Conservation (phyloP, 1,140 invertebrate species). For the Brachionus rubens region DNA sequence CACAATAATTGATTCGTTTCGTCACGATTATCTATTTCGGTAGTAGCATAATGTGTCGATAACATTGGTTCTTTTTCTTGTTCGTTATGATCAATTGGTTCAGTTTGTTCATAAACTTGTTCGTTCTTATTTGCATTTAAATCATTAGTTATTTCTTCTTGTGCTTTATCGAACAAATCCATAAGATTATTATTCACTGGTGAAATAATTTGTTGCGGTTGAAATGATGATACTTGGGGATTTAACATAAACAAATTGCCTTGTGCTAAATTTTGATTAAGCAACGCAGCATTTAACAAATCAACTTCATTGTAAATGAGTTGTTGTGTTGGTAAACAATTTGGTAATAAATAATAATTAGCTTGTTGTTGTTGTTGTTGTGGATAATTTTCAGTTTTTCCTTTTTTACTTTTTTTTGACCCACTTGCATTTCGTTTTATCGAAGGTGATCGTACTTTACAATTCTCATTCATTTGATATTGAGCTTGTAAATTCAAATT, state of each 20-base stretch:
- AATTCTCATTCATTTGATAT: neutral
- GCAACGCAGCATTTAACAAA: neutral
- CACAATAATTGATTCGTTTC: neutral
- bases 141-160: slow-evolving; percentile 18
- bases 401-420: slow-evolving; percentile 29
- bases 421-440: neutral
- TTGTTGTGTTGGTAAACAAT: neutral
- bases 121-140: neutral
- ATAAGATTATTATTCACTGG: neutral
- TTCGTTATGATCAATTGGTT: neutral
- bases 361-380: neutral
- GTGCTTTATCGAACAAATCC: slow-evolving; percentile 18
- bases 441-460: neutral
- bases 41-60: neutral
- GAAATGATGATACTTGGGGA: neutral
- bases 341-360: slow-evolving; percentile 35
- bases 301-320: slow-evolving; percentile 38
- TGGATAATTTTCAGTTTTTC: neutral
- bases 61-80: slow-evolving; percentile 39
- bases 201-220: neutral
- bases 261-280: neutral
- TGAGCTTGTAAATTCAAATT: neutral
- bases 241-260: slow-evolving; percentile 13
- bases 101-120: slow-evolving; percentile 10
- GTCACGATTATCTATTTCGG: neutral